These are phyloP conservation scores for Clusia tigrina DNA, from an alignment of 2,888 invertebrate species.

Conservation along the genomic window DNA sequence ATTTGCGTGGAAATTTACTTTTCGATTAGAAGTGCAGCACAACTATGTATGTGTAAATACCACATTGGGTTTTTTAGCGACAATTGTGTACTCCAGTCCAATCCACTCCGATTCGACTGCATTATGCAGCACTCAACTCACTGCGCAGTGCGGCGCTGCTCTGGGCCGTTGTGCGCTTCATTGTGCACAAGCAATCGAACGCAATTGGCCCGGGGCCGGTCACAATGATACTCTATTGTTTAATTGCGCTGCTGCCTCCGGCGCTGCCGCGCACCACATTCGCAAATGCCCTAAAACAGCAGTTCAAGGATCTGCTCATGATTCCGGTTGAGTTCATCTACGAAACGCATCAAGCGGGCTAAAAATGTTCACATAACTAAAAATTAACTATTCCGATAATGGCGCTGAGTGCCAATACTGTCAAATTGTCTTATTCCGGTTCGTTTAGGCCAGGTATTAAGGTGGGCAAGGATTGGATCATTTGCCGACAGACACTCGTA, in stretches of 20 bases:
- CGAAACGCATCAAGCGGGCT: too few relatives aligned
- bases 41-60: constrained; percentile 12
- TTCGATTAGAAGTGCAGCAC: neutral
- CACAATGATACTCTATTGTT: neutral
- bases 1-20: constrained; percentile 15
- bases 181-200: too few relatives aligned
- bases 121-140: neutral
- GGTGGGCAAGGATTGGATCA: too few relatives aligned
- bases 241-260: neutral
- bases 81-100: neutral
- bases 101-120: too few relatives aligned
- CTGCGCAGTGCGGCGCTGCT: neutral
- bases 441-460: too few relatives aligned
- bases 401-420: too few relatives aligned
- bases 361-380: too few relatives aligned
- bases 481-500: too few relatives aligned
- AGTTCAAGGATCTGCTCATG: constrained; percentile 12
- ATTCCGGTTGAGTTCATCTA: neutral
- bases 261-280: neutral
- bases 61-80: constrained; percentile 16
- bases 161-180: too few relatives aligned
- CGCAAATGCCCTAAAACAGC: neutral
- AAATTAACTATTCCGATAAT: too few relatives aligned
- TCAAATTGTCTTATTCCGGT: too few relatives aligned
- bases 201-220: neutral